Evolutionary conservation across 2,888 invertebrate species (phyloP).

Genomic region (Lepidonotus clava): DNA sequence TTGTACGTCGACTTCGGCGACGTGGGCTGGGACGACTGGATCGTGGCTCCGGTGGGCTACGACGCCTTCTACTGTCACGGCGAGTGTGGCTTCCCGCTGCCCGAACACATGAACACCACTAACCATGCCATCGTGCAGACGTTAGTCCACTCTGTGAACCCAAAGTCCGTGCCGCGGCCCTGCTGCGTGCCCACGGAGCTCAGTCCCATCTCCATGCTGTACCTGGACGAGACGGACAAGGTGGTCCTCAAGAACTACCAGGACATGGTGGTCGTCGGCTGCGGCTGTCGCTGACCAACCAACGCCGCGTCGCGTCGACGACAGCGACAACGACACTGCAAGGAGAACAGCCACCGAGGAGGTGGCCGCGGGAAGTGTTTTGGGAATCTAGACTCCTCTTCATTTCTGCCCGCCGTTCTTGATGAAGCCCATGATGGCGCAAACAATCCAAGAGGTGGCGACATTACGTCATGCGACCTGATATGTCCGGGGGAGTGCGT

Average conservation of each 20-base stretch:
- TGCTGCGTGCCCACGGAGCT: slow-evolving; percentile 98
- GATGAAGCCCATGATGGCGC: background rate
- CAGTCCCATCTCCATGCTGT: slow-evolving; percentile 96
- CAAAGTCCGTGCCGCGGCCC: slow-evolving; percentile 93
- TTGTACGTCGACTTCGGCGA: slow-evolving; percentile 97
- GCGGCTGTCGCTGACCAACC: slow-evolving; percentile 93
- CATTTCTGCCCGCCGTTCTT: background rate
- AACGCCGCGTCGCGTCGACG: background rate
- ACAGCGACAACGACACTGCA: too few species aligned
- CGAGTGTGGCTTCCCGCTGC: slow-evolving; percentile 95
- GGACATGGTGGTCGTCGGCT: slow-evolving; percentile 98
- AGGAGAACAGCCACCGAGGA: too few species aligned
- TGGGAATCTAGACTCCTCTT: too few species aligned
- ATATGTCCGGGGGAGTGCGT: too few species aligned
- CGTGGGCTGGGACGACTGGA: slow-evolving; percentile 99
- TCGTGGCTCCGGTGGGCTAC: slow-evolving; percentile 97
- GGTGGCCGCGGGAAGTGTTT: background rate
- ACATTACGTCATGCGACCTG: too few species aligned
- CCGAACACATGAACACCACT: slow-evolving; percentile 96
- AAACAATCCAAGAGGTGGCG: too few species aligned
- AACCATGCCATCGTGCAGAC: slow-evolving; percentile 99
- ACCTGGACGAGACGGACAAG: slow-evolving; percentile 95
- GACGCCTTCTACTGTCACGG: slow-evolving; percentile 98
- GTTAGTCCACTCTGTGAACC: slow-evolving; percentile 95
- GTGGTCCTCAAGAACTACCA: slow-evolving; percentile 99